Evolutionary conservation across 1,140 invertebrate genomes (phyloP), one percentile per base, ranked within the genome.

Genomic region (Tetramorium simillimum): DNA sequence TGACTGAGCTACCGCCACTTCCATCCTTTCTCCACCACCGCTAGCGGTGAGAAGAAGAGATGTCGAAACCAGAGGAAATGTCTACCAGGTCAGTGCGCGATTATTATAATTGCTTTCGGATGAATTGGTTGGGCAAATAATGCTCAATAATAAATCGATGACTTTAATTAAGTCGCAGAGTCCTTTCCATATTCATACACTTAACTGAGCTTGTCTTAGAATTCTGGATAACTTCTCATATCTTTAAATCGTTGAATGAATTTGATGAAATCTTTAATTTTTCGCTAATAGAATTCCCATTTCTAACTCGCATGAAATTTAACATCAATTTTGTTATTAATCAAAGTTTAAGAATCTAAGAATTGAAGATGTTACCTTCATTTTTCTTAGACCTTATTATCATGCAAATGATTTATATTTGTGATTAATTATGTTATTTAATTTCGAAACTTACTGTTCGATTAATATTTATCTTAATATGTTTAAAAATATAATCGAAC

Each of bases 41-140:
- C 56, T 7, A 60, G 21, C 24, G 16, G 37, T 12, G 37, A 73
- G 53, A 73, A 72, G 67, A 82, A 75, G 53, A 75, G 56, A 84
- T 84, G 80, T 43, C 69, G 40, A 84, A 75, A 60, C 69, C 1
- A 75, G 80, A 82, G 33, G 67, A 84, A 84, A 62, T 84, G 69
- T 75, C 69, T 60, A 37, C 7, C 80, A 84, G 80, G 80, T 84
- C 53, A 84, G 80, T 84, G n/a, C 7, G 33, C 1, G n/a, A 73
- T 73, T 72, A 73, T 72, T 82, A 43, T 58, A 78, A 78, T 75
- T 81, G 43, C 46, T 28, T 40, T 89, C 21, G 56, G 51, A 69
- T 46, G 33, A 46, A 28, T 5, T 69, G n/a, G 33, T 49, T 70
- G 21, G 12, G 12, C 21, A 33, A 70, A 43, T 53, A 24, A 10